Percentiles rank a stretch among this genome's conserved stretches.
phyloP scores from a whole-genome alignment of 2,113 vertebrate genomes.

The Romanogobio albipinnatus region DNA sequence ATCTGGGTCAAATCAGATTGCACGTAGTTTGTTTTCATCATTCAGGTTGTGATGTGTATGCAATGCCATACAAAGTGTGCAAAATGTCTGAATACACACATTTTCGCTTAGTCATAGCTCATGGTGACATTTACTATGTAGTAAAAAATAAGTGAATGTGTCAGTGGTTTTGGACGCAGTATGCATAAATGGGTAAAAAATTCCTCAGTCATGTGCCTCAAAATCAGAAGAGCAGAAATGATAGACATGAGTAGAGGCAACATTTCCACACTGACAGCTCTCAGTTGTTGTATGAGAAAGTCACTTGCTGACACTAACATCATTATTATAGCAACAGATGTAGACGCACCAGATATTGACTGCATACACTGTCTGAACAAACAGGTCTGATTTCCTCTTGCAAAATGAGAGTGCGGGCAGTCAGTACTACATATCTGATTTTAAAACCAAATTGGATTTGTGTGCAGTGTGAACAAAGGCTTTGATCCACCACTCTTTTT shows the following conservation, averaged over 20 bases:
- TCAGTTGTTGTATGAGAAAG: not conserved
- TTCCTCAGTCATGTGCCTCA: not conserved
- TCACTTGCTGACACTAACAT: slow-evolving; percentile 3
- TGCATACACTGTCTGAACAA: not conserved
- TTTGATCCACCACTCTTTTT: not conserved
- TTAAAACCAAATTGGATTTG: slow-evolving; percentile 1
- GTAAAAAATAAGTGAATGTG: not conserved
- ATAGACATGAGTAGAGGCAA: not conserved
- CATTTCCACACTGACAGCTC: not conserved
- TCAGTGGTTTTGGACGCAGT: not conserved
- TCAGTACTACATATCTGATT: not conserved
- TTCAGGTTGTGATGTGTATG: not conserved
- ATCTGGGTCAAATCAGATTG: not conserved
- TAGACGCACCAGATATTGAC: not conserved
- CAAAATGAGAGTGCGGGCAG: not conserved
- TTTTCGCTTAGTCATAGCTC: not conserved
- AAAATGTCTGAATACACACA: not conserved
- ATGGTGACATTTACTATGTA: not conserved
- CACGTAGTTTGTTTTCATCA: not conserved
- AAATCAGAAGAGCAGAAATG: not conserved
- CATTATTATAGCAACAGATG: slow-evolving; percentile 3
- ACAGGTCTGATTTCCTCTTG: not conserved
- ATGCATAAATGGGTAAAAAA: not conserved
- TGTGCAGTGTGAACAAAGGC: not conserved
- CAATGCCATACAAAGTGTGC: not conserved